These are phyloP conservation scores for Rhineura floridana DNA, from an alignment of 2,113 vertebrate species.

Conservation along the genomic window DNA sequence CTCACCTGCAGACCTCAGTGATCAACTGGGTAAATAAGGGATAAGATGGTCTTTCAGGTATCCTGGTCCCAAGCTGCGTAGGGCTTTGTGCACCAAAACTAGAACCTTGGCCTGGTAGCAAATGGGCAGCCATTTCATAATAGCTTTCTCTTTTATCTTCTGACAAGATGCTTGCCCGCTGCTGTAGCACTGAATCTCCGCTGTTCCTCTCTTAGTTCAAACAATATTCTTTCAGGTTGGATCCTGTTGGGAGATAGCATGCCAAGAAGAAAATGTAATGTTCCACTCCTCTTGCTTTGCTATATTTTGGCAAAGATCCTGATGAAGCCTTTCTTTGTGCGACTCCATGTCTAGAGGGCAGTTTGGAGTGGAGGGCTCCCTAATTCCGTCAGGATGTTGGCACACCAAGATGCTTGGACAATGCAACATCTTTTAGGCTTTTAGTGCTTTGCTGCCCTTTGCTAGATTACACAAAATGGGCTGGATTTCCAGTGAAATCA, in stretches of 20 bases:
- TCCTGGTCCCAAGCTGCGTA: no score
- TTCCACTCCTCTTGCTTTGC: constrained; percentile 61
- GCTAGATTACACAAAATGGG: background rate
- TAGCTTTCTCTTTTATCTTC: no score
- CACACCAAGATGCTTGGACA: constrained; percentile 35
- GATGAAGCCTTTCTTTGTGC: constrained; percentile 72
- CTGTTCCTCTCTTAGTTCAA: constrained; percentile 50
- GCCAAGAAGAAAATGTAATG: constrained; percentile 68
- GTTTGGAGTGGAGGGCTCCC: constrained; percentile 65
- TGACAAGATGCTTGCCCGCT: constrained; percentile 53
- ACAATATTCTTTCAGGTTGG: constrained; percentile 66
- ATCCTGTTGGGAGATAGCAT: constrained; percentile 27
- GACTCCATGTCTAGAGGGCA: constrained; percentile 66
- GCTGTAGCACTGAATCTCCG: constrained; percentile 41
- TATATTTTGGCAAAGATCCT: constrained; percentile 69
- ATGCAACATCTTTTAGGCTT: constrained; percentile 25
- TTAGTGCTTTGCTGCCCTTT: background rate
- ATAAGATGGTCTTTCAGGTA: no score
- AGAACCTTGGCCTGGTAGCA: no score
- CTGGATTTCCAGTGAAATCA: constrained; percentile 6
- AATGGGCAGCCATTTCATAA: no score
- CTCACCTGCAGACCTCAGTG: no score
- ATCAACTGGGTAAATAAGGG: no score
- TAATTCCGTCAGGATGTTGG: constrained; percentile 70
- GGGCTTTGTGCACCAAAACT: no score